A percentile compares a stretch with the other conserved stretches of the same genome.
Conservation (phyloP, 2,113 vertebrate genomes). For the Lamprologus lemairii region DNA sequence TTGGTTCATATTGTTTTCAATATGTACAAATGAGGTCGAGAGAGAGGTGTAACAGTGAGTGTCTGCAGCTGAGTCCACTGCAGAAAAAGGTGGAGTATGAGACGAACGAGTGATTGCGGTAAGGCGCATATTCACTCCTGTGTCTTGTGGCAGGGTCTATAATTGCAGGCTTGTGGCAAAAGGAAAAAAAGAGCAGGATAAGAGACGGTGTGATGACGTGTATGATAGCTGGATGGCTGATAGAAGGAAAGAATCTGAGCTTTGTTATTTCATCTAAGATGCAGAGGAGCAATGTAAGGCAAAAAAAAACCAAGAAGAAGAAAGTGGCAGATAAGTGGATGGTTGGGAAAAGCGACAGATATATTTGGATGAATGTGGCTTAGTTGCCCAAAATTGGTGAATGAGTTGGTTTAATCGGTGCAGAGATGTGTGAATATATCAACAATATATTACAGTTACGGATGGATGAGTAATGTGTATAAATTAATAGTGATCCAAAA, state of each 20-base stretch:
- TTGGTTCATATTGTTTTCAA: background rate
- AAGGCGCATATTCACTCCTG: constrained; percentile 7
- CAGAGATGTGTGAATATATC: constrained; percentile 13
- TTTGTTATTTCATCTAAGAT: constrained; percentile 3
- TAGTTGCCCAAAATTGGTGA: background rate
- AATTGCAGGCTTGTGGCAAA: constrained; percentile 42
- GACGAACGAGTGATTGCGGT: constrained; percentile 28
- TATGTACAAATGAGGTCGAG: background rate
- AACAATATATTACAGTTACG: background rate
- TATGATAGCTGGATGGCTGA: background rate
- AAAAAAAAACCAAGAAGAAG: background rate
- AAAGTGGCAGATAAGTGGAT: constrained; percentile 11
- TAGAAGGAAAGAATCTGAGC: background rate
- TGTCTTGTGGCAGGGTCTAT: constrained; percentile 14
- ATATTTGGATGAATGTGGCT: background rate
- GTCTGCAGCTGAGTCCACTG: constrained; percentile 1
- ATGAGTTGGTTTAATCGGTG: background rate
- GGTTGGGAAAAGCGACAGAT: constrained; percentile 22
- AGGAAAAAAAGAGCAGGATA: background rate
- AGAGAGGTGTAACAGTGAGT: background rate
- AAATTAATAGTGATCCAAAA: background rate
- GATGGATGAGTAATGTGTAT: background rate
- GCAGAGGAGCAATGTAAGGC: background rate
- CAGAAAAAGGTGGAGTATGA: constrained; percentile 23
- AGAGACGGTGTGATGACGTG: constrained; percentile 2